phyloP scores from a whole-genome alignment of 2,797 vertebrate genomes.

The Sebastes trivittatus region DNA sequence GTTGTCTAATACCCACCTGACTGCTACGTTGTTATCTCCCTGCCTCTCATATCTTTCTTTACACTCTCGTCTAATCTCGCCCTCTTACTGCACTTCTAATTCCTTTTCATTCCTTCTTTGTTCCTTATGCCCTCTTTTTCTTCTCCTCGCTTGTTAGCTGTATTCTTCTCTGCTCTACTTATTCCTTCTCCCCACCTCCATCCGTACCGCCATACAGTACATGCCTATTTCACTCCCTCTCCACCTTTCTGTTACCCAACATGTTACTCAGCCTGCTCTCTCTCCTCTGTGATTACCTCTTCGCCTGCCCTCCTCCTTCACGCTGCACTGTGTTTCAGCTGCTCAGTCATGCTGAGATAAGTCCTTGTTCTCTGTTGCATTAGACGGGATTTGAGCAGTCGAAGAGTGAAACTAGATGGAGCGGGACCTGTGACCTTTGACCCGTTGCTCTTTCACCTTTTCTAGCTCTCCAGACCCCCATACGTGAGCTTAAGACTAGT shows the following conservation, averaged over 20 bases:
- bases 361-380: conserved; percentile 44
- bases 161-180: background rate
- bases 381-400: conserved; percentile 19
- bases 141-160: background rate
- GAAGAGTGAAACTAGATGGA: conserved; percentile 19
- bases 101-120: conserved; percentile 2
- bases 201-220: background rate
- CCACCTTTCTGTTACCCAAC: background rate
- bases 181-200: background rate
- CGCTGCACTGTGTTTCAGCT: conserved; percentile 15
- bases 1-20: conserved; percentile 8
- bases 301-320: conserved; percentile 5
- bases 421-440: conserved; percentile 43
- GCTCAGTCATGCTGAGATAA: conserved; percentile 52
- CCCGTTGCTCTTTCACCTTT: conserved; percentile 35
- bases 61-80: conserved; percentile 8
- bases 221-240: background rate
- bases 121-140: background rate
- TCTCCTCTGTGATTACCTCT: background rate
- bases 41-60: background rate
- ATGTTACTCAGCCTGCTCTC: background rate
- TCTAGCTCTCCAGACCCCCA: background rate
- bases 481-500: conserved; percentile 23
- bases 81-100: background rate
- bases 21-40: conserved; percentile 3